These are phyloP conservation scores for Spea bombifrons DNA, from an alignment of 2,113 vertebrate genomes.

Conservation along the genomic window DNA sequence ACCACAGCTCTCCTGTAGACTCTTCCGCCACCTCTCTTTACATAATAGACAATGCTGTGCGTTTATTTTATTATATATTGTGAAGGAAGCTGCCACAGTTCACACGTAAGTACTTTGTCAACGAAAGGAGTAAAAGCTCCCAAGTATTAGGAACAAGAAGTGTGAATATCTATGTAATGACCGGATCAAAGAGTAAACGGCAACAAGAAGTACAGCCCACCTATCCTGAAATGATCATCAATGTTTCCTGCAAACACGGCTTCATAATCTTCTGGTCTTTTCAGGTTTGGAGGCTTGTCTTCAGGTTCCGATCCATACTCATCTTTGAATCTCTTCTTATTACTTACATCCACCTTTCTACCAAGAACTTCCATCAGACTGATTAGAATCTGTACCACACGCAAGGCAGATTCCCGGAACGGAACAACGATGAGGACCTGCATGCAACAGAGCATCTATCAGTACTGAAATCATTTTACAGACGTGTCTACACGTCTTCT, in stretches of 20 bases:
- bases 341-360: conserved; percentile 83
- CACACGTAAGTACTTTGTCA: too few species aligned
- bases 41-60: too few species aligned
- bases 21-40: too few species aligned
- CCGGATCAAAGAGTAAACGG: too few species aligned
- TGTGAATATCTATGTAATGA: too few species aligned
- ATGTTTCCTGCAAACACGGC: conserved; percentile 89
- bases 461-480: too few species aligned
- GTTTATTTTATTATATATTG: too few species aligned
- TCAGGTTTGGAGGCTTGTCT: conserved; percentile 76
- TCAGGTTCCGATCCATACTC: conserved; percentile 80
- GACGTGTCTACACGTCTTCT: too few species aligned
- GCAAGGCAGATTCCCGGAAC: conserved; percentile 80
- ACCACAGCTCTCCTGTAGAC: too few species aligned
- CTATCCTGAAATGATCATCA: conserved; percentile 95
- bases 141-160: too few species aligned
- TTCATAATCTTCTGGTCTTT: conserved; percentile 88
- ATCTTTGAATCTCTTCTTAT: conserved; percentile 91
- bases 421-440: conserved; percentile 92
- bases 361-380: conserved; percentile 78
- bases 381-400: conserved; percentile 81
- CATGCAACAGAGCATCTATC: neutral
- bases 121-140: too few species aligned
- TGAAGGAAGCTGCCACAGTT: too few species aligned
- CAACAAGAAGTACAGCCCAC: conserved; percentile 57